These are phyloP conservation scores for Leucophenga varia DNA, from an alignment of 1,140 invertebrate genomes.

Conservation along the genomic window DNA sequence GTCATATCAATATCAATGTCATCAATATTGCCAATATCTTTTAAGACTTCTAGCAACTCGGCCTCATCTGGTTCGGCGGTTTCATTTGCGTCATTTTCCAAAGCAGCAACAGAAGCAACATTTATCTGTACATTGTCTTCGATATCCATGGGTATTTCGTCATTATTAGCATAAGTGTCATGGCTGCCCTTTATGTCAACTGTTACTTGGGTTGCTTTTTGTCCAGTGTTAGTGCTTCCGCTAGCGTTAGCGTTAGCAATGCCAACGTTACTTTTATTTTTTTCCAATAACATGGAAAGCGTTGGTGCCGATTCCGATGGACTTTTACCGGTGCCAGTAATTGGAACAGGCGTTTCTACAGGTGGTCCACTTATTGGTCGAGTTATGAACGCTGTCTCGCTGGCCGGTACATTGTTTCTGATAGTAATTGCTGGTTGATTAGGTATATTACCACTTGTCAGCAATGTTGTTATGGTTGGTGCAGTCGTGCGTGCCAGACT, in stretches of 20 bases:
- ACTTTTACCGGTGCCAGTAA: conserved; percentile 35
- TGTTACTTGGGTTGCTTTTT: conserved; percentile 6
- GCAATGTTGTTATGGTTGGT: conserved; percentile 60
- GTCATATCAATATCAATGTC: conserved; percentile 48
- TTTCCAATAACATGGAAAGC: conserved; percentile 67
- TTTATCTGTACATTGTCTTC: neutral
- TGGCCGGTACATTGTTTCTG: conserved; percentile 22
- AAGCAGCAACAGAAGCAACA: neutral
- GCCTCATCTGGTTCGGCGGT: conserved; percentile 37
- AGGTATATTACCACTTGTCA: conserved; percentile 49
- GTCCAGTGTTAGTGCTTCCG: neutral
- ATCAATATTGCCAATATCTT: conserved; percentile 48
- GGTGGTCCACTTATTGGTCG: conserved; percentile 40
- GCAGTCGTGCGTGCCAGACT: conserved; percentile 57
- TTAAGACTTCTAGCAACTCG: conserved; percentile 45
- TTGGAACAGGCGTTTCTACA: conserved; percentile 14
- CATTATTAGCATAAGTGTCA: conserved; percentile 14
- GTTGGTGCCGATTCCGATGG: conserved; percentile 68
- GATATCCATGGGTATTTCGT: conserved; percentile 10
- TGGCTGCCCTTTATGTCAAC: too few relatives aligned
- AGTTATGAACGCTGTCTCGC: conserved; percentile 31
- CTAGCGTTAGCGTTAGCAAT: conserved; percentile 40
- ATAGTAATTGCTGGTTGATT: conserved; percentile 39
- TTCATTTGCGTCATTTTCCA: conserved; percentile 6
- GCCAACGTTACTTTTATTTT: conserved; percentile 59